A percentile compares a stretch with the other conserved stretches of the same genome.
Evolutionary conservation across 2,888 invertebrate species (phyloP).

Genomic region (Acheta domesticus): DNA sequence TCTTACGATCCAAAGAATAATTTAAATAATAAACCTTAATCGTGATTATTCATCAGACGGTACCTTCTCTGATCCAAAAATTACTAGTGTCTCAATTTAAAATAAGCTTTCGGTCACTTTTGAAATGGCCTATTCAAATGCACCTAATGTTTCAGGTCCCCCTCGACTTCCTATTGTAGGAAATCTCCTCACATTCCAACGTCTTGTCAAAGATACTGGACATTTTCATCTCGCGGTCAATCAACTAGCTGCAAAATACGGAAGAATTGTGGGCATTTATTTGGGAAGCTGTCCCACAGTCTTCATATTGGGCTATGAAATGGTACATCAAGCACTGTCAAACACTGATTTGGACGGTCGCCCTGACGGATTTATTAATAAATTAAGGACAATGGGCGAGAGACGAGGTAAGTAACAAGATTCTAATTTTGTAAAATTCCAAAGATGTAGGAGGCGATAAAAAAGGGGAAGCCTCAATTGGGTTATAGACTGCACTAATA

Average conservation of each 20-base stretch:
- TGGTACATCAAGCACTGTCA: conserved; percentile 54
- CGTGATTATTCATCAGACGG: too few species aligned
- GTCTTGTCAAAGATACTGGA: neutral
- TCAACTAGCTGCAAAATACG: neutral
- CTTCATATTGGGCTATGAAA: conserved; percentile 60
- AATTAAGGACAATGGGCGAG: conserved; percentile 61
- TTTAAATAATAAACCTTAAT: too few species aligned
- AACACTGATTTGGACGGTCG: conserved; percentile 61
- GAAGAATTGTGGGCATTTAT: neutral
- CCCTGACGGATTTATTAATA: conserved; percentile 62
- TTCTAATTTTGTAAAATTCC: too few species aligned
- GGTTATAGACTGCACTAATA: neutral
- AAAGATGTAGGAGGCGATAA: too few species aligned
- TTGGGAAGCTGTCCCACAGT: conserved; percentile 46
- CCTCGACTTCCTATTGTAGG: neutral
- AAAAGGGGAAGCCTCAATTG: too few species aligned
- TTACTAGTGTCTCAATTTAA: too few species aligned
- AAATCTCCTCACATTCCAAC: neutral
- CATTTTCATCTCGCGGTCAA: neutral
- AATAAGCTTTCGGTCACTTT: too few species aligned
- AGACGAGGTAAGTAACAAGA: conserved; percentile 49
- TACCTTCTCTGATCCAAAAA: too few species aligned
- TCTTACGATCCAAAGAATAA: too few species aligned
- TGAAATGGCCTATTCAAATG: too few species aligned
- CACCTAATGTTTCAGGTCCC: neutral